These are phyloP conservation scores for Aquatica leii DNA, from an alignment of 2,888 invertebrate genomes.

Conservation along the genomic window DNA sequence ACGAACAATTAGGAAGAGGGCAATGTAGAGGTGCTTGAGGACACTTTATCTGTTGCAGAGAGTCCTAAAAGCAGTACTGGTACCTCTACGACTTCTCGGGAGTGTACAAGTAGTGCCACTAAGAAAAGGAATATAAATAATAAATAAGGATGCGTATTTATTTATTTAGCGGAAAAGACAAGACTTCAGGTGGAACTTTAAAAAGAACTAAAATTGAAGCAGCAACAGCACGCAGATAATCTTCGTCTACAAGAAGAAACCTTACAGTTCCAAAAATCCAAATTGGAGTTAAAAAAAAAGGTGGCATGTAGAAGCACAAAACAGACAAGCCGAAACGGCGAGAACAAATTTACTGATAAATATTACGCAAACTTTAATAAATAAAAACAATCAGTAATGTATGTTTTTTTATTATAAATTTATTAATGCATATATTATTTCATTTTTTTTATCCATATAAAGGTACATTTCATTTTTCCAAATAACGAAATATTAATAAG, in stretches of 20 bases:
- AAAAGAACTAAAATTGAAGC: slow-evolving; percentile 16
- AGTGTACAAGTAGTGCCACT: too few relatives aligned
- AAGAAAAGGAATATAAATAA: slow-evolving; percentile 17
- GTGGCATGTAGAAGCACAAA: slow-evolving; percentile 9
- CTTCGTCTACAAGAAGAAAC: slow-evolving; percentile 17
- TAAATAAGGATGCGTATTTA: slow-evolving; percentile 13
- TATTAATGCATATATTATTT: slow-evolving; percentile 6
- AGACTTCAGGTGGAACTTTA: slow-evolving; percentile 11
- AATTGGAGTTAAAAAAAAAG: slow-evolving; percentile 19
- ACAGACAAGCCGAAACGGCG: too few relatives aligned
- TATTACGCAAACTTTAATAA: too few relatives aligned
- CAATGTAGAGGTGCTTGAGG: neutral
- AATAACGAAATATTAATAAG: neutral
- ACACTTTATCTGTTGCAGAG: slow-evolving; percentile 3
- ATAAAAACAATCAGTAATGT: too few relatives aligned
- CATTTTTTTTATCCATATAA: neutral
- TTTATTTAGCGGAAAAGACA: slow-evolving; percentile 15
- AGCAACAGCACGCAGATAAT: slow-evolving; percentile 19
- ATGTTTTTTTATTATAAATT: too few relatives aligned
- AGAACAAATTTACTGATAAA: too few relatives aligned
- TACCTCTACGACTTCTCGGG: too few relatives aligned
- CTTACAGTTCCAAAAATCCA: slow-evolving; percentile 16
- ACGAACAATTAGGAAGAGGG: too few relatives aligned
- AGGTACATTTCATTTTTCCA: too few relatives aligned
- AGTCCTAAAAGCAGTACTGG: too few relatives aligned